Evolutionary conservation across 2,888 invertebrate genomes (phyloP), one percentile per base, ranked within the genome.

Genomic region (Lepidocyrtinus sp.): DNA sequence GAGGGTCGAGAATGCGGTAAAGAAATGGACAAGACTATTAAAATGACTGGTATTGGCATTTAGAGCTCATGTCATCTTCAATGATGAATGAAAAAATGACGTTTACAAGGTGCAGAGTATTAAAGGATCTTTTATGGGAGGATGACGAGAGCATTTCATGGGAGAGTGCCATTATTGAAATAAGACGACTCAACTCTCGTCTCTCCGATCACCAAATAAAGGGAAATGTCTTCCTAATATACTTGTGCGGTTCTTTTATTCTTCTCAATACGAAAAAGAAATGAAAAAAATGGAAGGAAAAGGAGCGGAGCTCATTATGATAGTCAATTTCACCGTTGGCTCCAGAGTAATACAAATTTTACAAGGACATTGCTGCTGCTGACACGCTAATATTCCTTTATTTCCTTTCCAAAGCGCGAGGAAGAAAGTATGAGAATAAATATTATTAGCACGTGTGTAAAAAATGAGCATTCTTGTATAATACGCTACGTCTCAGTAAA

Each of bases 311-410:
- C 55, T 55, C 55, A 55, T 55, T 55, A 55, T 55, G 55, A 55
- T n/a, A 55, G 55, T 55, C 55, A 55, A 55, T 55, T 55, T 55
- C 55, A 55, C 9, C 17, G 55, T 55, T 55, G 9, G 21, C 69
- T 2, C 36, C 71, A 27, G 19, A 27, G 12, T 21, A 25, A 36
- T 74, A 27, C 65, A 74, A 74, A 74, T 67, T 74, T 74, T 22
- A 67, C 55, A 67, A 67, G 26, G 74, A 74, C 74, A 74, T 19
- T 45, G 26, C 55, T 55, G 55, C 17, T 17, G 55, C n/a, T 55
- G 55, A 55, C 55, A 55, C 55, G 55, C 55, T 55, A 55, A 55
- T 55, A 55, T 55, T 55, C 55, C 55, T 36, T n/a, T 55, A 55
- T 55, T 55, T n/a, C n/a, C 17, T 5, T 55, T 55, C n/a, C n/a